Base-by-base conservation (phyloP, 2,113 vertebrate species). In the Barbus barbus region DNA sequence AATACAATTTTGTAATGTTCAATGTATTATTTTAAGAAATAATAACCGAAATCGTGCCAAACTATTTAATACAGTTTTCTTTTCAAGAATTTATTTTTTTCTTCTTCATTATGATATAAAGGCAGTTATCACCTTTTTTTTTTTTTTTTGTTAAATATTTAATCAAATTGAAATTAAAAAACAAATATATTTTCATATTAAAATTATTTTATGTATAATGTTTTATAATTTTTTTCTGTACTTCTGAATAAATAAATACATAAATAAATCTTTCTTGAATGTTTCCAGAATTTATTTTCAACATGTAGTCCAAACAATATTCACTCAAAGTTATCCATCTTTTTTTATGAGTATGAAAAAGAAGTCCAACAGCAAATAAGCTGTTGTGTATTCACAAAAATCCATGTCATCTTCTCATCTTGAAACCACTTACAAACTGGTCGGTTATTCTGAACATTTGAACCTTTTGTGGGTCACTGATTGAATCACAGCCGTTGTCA, bases 401-500 rank as follows among this genome's bases (percentile, higher is more conserved):
- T 1, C 3, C 2, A 44, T 16, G 38, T 26, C n/a, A 16, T 14
- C 36, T 16, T 24, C 69, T 44, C 11, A 72, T 41, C 22, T 44
- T 73, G 69, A 73, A 7, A 73, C 71, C n/a, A 16, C 38, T 41
- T n/a, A n/a, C 38, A 72, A 41, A 12, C 22, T 58, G 13, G 20
- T 3, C 9, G 11, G 9, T 36, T 33, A 58, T 77, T 77, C 74
- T 24, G 5, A 56, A 76, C 48, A 33, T 2, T 79, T 78, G 7
- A 44, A 36, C 33, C 24, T 44, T 60, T 63, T 24, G 5, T 2
- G 14, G n/a, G n/a, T 61, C 56, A 63, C 14, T 61, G n/a, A 26
- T 24, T 78, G 56, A 63, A 44, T 79, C 77, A 28, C 36, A 26
- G 36, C 91, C 93, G 93, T 93, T 94, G 93, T 92, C 91, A 92